Base-by-base conservation (phyloP, 1,140 invertebrate species). In the Bombus affinis region DNA sequence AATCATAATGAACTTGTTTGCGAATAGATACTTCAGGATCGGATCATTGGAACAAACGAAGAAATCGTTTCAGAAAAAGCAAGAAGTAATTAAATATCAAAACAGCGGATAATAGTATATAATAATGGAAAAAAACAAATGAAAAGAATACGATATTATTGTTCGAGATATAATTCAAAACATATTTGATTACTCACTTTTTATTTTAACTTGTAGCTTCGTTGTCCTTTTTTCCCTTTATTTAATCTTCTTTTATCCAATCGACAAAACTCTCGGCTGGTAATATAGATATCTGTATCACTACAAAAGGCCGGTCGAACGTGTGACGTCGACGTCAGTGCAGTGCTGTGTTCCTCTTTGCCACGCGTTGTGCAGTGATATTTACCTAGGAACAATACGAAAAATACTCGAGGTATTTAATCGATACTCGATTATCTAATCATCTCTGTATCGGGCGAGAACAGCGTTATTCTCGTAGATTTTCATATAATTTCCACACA, bases 241-340 rank as follows among this genome's bases (percentile, higher is more conserved):
- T n/a, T 13, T 53, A 53, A 22, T 22, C 44, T n/a, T 39, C 10
- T 47, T 47, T 74, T 74, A 32, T 82, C 0, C 8, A 8, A 74
- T 37, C 18, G n/a, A 47, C 57, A 6, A 8, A 15, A 2, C 9
- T 74, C n/a, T 47, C 39, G 3, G 74, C 68, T 74, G 87, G 39
- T 89, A 90, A 72, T 13, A 3, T 32, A 88, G 87, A 37, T 62
- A 1, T 39, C 87, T 91, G 47, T 65, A 86, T 87, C 42, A 0
- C 28, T 65, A 13, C 65, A 28, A 66, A 44, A 84, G 82, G 53
- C 86, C 85, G 88, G 84, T 89, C 76, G 88, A 83, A 88, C 62
- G 39, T n/a, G 72, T 87, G 77, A 89, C 86, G 87, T 89, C 91
- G 85, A 88, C 86, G 87, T 88, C 91, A 90, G 70, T 53, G 57